Conservation (phyloP, 2,113 vertebrate species). For the Saimiri boliviensis region DNA sequence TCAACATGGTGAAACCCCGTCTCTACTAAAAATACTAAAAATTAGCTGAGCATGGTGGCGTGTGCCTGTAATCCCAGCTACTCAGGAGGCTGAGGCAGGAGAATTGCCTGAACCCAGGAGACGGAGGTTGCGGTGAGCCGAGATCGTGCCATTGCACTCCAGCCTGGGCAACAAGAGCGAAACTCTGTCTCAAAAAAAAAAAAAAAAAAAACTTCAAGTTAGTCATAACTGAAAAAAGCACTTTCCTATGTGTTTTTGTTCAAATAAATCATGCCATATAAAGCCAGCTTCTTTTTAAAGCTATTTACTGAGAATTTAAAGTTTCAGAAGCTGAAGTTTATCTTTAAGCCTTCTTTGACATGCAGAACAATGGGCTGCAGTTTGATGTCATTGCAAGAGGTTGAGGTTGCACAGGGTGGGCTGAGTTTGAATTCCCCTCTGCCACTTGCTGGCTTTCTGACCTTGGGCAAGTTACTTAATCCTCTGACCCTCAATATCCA, state of each 20-base stretch:
- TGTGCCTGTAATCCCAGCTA: no score
- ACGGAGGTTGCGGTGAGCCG: no score
- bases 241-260: background rate
- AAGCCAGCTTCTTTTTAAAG: background rate
- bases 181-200: no score
- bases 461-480: background rate
- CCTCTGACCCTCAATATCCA: background rate
- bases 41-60: no score
- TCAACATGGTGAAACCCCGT: no score
- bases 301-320: background rate
- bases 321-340: background rate
- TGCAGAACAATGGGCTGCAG: background rate
- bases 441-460: background rate
- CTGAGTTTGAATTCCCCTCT: background rate
- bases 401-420: background rate
- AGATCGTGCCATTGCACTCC: no score
- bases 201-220: no score
- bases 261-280: background rate
- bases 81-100: no score
- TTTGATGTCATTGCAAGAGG: background rate
- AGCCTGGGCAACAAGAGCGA: no score
- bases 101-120: no score
- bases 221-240: background rate
- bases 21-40: no score
- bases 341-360: background rate